phyloP scores from a whole-genome alignment of 1,140 invertebrate genomes.

The Augochlora pura region DNA sequence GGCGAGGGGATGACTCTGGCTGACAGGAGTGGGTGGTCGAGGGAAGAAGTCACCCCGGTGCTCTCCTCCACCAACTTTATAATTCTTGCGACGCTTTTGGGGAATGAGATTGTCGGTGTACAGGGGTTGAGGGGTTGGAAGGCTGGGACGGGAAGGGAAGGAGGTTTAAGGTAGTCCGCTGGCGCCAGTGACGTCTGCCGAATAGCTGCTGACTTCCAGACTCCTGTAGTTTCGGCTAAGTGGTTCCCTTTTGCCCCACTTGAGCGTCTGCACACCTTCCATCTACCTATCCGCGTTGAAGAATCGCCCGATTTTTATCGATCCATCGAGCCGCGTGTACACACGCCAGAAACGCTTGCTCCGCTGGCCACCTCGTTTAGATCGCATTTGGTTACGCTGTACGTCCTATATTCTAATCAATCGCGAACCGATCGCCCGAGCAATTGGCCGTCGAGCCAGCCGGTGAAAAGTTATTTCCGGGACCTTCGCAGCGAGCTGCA shows the following conservation, averaged over 20 bases:
- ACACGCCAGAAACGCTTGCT: neutral
- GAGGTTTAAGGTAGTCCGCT: constrained; percentile 76
- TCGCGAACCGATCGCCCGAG: too few relatives aligned
- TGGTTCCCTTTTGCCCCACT: constrained; percentile 70
- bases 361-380: too few relatives aligned
- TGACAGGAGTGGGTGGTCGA: constrained; percentile 61
- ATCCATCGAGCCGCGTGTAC: neutral
- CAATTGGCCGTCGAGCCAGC: too few relatives aligned
- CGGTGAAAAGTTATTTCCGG: too few relatives aligned
- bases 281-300: constrained; percentile 35
- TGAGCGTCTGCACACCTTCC: constrained; percentile 59
- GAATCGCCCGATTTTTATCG: constrained; percentile 53
- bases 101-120: constrained; percentile 73
- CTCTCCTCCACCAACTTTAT: constrained; percentile 75
- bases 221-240: constrained; percentile 71
- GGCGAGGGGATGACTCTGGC: constrained; percentile 27
- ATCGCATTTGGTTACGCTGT: too few relatives aligned
- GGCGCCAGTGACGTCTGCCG: constrained; percentile 77
- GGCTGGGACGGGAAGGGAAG: constrained; percentile 30
- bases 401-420: too few relatives aligned
- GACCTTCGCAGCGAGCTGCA: too few relatives aligned
- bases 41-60: constrained; percentile 58
- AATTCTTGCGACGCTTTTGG: constrained; percentile 79
- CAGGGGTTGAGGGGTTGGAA: too few relatives aligned
- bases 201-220: constrained; percentile 71